These are phyloP conservation scores for Diogma glabrata DNA, from an alignment of 2,888 invertebrate genomes.

Conservation along the genomic window DNA sequence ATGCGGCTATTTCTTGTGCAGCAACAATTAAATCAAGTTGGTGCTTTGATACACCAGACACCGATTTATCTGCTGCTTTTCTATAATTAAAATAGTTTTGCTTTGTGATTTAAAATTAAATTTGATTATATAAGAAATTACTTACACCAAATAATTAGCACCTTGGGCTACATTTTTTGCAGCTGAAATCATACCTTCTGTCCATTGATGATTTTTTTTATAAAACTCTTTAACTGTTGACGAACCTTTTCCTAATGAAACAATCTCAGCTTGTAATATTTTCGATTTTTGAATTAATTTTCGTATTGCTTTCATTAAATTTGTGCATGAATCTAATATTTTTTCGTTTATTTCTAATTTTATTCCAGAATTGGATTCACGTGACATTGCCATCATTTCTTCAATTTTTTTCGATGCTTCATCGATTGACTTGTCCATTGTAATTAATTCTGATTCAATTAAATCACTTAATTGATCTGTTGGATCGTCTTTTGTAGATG, in stretches of 20 bases:
- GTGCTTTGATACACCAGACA: slow-evolving; percentile 73
- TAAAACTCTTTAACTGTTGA: slow-evolving; percentile 90
- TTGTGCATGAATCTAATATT: slow-evolving; percentile 92
- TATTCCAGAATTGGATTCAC: slow-evolving; percentile 76
- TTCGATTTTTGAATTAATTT: slow-evolving; percentile 77
- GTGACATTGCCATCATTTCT: slow-evolving; percentile 70
- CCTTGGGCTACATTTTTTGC: slow-evolving; percentile 96
- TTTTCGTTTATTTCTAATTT: slow-evolving; percentile 95
- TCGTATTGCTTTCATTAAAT: slow-evolving; percentile 83
- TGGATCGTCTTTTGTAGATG: no score
- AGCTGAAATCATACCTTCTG: slow-evolving; percentile 94
- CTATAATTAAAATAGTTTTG: no score
- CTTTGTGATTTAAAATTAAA: background rate
- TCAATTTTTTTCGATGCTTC: slow-evolving; percentile 83
- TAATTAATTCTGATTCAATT: slow-evolving; percentile 77
- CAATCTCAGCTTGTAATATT: slow-evolving; percentile 81
- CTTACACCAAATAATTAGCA: slow-evolving; percentile 85
- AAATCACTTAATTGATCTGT: slow-evolving; percentile 59
- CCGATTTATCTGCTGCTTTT: slow-evolving; percentile 85
- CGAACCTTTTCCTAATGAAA: slow-evolving; percentile 71
- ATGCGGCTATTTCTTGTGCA: slow-evolving; percentile 92
- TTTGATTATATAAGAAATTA: slow-evolving; percentile 21
- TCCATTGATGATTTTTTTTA: slow-evolving; percentile 97
- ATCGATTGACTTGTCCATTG: slow-evolving; percentile 90
- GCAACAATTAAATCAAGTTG: slow-evolving; percentile 69